Conservation (phyloP, 2,888 invertebrate genomes). For the Anagyrus pseudococci region DNA sequence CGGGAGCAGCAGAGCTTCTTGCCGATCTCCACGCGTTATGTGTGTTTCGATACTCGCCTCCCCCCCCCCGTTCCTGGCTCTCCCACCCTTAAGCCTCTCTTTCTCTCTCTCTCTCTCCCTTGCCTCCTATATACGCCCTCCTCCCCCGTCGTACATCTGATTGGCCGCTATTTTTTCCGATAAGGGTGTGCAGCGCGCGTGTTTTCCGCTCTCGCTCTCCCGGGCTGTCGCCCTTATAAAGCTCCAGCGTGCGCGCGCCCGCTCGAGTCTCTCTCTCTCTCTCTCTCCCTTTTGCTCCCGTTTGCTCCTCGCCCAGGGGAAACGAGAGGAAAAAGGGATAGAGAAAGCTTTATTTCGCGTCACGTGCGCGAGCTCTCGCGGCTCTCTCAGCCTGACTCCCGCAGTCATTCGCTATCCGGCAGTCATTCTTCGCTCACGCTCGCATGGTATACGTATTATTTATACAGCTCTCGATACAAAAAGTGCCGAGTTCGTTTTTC, state of each 20-base stretch:
- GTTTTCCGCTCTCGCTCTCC: conserved; percentile 20
- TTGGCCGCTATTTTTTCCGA: conserved; percentile 58
- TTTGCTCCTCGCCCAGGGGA: background rate
- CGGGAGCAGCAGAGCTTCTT: no score
- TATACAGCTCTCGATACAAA: no score
- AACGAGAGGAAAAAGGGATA: background rate
- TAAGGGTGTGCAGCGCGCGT: conserved; percentile 47
- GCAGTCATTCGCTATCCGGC: conserved; percentile 1
- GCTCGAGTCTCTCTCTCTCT: background rate
- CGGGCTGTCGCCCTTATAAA: conserved; percentile 15
- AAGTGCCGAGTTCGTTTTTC: no score
- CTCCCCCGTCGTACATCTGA: conserved; percentile 45
- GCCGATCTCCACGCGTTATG: conserved; percentile 20
- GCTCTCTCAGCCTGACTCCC: no score
- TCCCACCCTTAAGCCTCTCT: no score
- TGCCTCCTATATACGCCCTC: conserved; percentile 1
- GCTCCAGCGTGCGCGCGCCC: background rate
- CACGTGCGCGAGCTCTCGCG: no score
- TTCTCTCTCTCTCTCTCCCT: conserved; percentile 29
- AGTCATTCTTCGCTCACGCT: conserved; percentile 12
- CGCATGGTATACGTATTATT: no score
- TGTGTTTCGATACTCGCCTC: conserved; percentile 12
- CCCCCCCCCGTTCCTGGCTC: conserved; percentile 18
- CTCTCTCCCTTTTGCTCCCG: no score
- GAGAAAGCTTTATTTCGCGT: conserved; percentile 8